Evolutionary conservation across 2,888 invertebrate species (phyloP).

Genomic region (Ellobium chinense): DNA sequence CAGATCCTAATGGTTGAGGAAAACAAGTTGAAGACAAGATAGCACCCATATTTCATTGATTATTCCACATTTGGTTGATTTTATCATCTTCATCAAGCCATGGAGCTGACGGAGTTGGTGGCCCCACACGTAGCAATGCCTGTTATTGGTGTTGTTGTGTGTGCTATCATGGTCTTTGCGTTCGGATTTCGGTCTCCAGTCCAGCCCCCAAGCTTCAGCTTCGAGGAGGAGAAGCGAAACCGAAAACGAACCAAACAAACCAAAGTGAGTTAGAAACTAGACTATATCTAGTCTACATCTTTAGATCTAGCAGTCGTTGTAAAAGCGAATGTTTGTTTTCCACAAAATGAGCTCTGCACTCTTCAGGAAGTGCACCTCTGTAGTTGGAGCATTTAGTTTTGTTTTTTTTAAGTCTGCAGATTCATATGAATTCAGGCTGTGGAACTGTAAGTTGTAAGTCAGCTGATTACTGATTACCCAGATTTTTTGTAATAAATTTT

Average conservation of each 20-base stretch:
- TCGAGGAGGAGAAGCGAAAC: constrained; percentile 63
- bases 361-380: too few relatives aligned
- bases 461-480: too few relatives aligned
- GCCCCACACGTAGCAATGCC: constrained; percentile 82
- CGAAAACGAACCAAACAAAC: constrained; percentile 59
- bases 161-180: constrained; percentile 87
- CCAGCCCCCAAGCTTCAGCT: constrained; percentile 82
- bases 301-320: too few relatives aligned
- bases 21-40: background rate
- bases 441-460: too few relatives aligned
- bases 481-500: too few relatives aligned
- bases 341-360: too few relatives aligned
- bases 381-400: too few relatives aligned
- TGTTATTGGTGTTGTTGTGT: constrained; percentile 85
- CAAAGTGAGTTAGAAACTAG: constrained; percentile 67
- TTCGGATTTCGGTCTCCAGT: constrained; percentile 90
- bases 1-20: constrained; percentile 15
- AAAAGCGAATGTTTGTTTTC: too few relatives aligned
- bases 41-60: constrained; percentile 62
- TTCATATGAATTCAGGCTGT: too few relatives aligned
- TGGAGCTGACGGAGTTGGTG: constrained; percentile 76
- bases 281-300: too few relatives aligned
- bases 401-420: too few relatives aligned
- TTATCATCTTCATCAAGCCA: constrained; percentile 40
- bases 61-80: background rate